Evolutionary conservation across 2,888 invertebrate species (phyloP), one percentile per base, ranked within the genome.

Genomic region (Pogonocherus hispidulus): DNA sequence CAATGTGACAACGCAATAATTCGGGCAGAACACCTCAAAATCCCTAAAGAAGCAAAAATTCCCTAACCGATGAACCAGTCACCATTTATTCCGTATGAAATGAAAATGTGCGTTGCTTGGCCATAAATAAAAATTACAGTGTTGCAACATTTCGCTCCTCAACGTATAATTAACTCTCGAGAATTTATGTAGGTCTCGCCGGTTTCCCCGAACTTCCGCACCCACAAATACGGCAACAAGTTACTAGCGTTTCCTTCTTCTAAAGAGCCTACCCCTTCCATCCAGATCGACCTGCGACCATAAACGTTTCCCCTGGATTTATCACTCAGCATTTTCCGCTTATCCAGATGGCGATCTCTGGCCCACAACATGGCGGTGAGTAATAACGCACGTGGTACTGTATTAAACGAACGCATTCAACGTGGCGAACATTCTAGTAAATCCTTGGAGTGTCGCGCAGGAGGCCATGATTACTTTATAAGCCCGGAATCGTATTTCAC

Each of bases 401-500:
- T n/a, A 32, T 69, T 73, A 69, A 68, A 75, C 73, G 71, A 72
- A 77, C 74, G 72, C 71, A 72, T 74, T 71, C 77, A 73, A 66
- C 70, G 64, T 74, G 73, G 78, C 77, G 71, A 77, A 78, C 78
- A 78, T 78, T 78, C 77, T 75, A 76, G 78, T 79, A 80, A 80
- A 80, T 79, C 77, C 74, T 77, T 69, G 75, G 69, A 71, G 75
- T 79, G 78, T 79, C 78, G 76, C n/a, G n/a, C 77, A 62, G 27
- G 67, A 75, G 71, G 73, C 74, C 75, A 75, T 79, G 80, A 80
- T 80, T 79, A 78, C 79, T 80, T 79, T 79, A 80, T 79, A 76
- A 72, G 71, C 71, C 67, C 70, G 67, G 70, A 70, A 71, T 72
- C 79, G 79, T 80, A 80, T 78, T 79, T 80, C 79, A 79, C 79